Evolutionary conservation across 1,140 invertebrate genomes (phyloP).

Genomic region (Aphaenogaster rudis): DNA sequence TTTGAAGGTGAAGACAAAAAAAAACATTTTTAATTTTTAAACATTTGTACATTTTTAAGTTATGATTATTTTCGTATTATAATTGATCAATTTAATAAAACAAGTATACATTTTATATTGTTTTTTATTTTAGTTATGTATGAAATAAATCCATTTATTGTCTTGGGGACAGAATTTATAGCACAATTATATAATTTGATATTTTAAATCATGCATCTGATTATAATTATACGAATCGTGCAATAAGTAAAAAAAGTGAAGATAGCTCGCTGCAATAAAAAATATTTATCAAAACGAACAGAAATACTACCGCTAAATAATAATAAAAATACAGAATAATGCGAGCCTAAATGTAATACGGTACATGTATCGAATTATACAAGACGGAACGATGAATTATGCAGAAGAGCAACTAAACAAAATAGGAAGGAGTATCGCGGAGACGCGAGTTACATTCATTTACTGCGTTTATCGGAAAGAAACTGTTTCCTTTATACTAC

Average conservation of each 20-base stretch:
- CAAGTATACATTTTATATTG: no score
- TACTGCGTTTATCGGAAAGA: background rate
- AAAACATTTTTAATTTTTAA: no score
- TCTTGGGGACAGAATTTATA: no score
- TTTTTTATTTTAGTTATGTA: no score
- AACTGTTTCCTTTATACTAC: background rate
- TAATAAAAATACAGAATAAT: conserved; percentile 15
- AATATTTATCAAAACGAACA: background rate
- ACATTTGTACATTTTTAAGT: no score
- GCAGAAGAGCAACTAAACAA: conserved; percentile 8
- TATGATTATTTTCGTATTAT: no score
- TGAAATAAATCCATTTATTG: no score
- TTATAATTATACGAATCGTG: background rate
- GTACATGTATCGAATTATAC: conserved; percentile 7
- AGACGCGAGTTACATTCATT: conserved; percentile 49
- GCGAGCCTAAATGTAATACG: background rate
- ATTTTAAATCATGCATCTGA: background rate
- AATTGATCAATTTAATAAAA: no score
- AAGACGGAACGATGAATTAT: conserved; percentile 27
- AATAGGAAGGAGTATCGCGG: background rate
- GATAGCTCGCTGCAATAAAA: background rate
- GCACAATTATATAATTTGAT: no score
- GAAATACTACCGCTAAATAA: background rate
- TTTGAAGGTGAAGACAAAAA: no score
- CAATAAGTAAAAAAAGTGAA: background rate